Evolutionary conservation across 2,113 vertebrate genomes (phyloP), one percentile per base, ranked within the genome.

Genomic region (Carassius auratus): DNA sequence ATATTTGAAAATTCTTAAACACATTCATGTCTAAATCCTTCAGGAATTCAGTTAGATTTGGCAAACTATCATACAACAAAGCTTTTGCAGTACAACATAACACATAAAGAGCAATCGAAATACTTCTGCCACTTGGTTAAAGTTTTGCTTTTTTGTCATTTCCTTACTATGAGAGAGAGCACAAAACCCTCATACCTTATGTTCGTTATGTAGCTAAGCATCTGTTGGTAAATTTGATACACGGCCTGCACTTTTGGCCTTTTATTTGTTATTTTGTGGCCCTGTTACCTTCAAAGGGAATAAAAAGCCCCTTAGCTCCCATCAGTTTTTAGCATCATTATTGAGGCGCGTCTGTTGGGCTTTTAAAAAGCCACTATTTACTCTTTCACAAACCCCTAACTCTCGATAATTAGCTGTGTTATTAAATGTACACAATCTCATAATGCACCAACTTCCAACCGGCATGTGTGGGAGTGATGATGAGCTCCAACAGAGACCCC

Each of bases 361-460:
- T 86, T 88, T 92, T 91, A 81, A 86, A 91, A 90, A 89, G 73
- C 57, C 76, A 86, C 90, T 87, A 87, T 94, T 94, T 92, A 83
- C 90, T 90, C 90, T 91, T 93, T 93, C 84, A 89, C 90, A 68
- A 86, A 82, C 90, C 69, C 57, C 86, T 87, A 90, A 91, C 91
- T 91, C 91, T 83, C 84, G 84, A 92, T 92, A 95, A 95, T 95
- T 95, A 94, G 92, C 90, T 66, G 85, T 92, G 93, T 94, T 93
- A 94, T 95, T 95, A 95, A 93, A 95, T 91, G 93, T 93, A 94
- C 92, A 93, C 92, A 93, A 91, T 95, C 92, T 94, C 85, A 84
- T 91, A 94, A 95, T 96, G 91, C 94, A 91, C 88, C 93, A 92
- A 95, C 94, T 96, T 95, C 94, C 95, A 92, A 90, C 88, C 84